Evolutionary conservation across 30 jellyfish, hydroid and myxozoan genomes (phyloP).

Genomic region (Turritopsis rubra): DNA sequence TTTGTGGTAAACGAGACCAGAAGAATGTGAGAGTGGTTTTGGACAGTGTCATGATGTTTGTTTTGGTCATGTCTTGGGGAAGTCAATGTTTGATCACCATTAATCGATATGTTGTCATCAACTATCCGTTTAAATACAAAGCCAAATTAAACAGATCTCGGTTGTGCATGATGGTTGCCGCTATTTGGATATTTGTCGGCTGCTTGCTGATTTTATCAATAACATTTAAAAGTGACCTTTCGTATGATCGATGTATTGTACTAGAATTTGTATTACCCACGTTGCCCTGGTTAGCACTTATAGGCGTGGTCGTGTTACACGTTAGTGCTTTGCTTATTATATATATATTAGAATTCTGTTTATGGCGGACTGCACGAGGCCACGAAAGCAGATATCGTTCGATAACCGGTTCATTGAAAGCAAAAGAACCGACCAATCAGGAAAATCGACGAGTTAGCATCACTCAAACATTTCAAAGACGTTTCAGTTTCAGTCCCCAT

Average conservation of each 20-base stretch:
- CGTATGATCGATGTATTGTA: neutral
- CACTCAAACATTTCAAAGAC: constrained; percentile 19
- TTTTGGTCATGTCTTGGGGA: constrained; percentile 16
- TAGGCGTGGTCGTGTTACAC: neutral
- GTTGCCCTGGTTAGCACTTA: neutral
- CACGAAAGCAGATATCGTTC: constrained; percentile 31
- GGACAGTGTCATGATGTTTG: neutral
- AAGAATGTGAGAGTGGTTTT: neutral
- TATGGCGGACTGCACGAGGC: constrained; percentile 16
- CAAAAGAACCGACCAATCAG: neutral
- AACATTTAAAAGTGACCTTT: neutral
- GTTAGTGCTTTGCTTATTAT: neutral
- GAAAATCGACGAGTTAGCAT: neutral
- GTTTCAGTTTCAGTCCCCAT: constrained; percentile 6
- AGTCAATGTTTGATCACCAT: neutral
- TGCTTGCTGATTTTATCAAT: neutral
- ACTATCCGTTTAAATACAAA: constrained; percentile 13
- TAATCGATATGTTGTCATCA: constrained; percentile 14
- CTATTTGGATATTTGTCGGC: neutral
- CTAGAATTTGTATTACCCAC: neutral
- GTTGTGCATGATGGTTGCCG: neutral
- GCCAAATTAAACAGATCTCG: neutral
- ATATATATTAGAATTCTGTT: neutral
- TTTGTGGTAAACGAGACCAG: neutral
- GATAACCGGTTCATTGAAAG: constrained; percentile 1